phyloP scores from a whole-genome alignment of 2,797 vertebrate genomes.

The Siniperca obscura region DNA sequence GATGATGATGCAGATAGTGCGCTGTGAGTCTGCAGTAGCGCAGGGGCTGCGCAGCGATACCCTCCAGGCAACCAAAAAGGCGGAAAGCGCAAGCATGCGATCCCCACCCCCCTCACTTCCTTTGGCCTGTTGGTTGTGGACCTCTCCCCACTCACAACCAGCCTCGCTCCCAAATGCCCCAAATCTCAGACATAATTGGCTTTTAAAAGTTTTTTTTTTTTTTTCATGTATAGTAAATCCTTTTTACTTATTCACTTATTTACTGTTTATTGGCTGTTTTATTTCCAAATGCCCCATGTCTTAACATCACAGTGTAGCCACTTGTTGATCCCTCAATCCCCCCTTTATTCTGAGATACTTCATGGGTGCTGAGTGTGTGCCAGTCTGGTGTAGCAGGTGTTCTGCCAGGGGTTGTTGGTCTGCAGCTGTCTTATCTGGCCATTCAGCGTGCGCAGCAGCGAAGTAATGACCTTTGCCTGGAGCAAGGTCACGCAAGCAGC shows the following conservation, averaged over 20 bases:
- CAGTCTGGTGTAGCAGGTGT: constrained; percentile 89
- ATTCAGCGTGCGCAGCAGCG: constrained; percentile 76
- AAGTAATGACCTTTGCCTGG: constrained; percentile 81
- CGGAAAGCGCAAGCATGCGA: constrained; percentile 81
- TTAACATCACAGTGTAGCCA: constrained; percentile 9
- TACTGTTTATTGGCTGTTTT: background rate
- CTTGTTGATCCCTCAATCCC: constrained; percentile 3
- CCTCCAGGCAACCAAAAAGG: constrained; percentile 76
- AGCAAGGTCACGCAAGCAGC: constrained; percentile 76
- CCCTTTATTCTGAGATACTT: constrained; percentile 52
- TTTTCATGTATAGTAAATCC: background rate
- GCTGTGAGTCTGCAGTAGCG: constrained; percentile 99
- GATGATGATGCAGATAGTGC: constrained; percentile 93
- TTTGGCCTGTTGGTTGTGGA: constrained; percentile 89
- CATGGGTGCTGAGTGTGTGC: constrained; percentile 79
- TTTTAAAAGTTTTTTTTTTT: background rate
- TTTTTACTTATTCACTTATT: background rate
- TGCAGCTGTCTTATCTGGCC: constrained; percentile 87
- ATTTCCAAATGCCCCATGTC: constrained; percentile 18
- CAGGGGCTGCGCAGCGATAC: constrained; percentile 99
- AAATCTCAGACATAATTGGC: constrained; percentile 64
- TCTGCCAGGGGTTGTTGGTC: constrained; percentile 85
- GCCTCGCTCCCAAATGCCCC: constrained; percentile 78
- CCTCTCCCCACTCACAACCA: constrained; percentile 81
- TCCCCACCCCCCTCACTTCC: constrained; percentile 67